phyloP scores from a whole-genome alignment of 2,888 invertebrate species.

The Cheilosia variabilis region DNA sequence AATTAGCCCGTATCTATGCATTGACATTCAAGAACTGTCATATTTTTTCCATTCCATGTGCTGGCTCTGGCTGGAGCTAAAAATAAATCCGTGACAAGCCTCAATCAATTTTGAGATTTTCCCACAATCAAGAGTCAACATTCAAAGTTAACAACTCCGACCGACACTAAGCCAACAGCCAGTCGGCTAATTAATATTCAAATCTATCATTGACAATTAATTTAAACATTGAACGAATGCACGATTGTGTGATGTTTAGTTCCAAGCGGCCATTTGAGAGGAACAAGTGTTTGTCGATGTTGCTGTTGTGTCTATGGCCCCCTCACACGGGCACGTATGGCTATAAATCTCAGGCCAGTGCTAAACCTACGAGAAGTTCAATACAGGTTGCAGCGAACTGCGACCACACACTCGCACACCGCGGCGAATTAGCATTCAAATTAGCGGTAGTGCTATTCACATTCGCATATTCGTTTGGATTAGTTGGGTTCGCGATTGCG shows the following conservation, averaged over 20 bases:
- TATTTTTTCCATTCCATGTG: neutral
- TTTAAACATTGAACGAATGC: slow-evolving; percentile 70
- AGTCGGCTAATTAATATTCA: slow-evolving; percentile 68
- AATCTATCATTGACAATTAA: slow-evolving; percentile 75
- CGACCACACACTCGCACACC: slow-evolving; percentile 24
- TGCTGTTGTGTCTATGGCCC: neutral
- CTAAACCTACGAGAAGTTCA: slow-evolving; percentile 32
- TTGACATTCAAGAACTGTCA: slow-evolving; percentile 47
- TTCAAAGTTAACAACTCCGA: slow-evolving; percentile 38
- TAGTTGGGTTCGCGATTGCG: slow-evolving; percentile 47
- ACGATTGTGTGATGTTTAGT: slow-evolving; percentile 55
- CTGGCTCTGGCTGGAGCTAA: slow-evolving; percentile 5
- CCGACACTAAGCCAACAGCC: slow-evolving; percentile 27
- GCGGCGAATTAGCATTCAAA: slow-evolving; percentile 70
- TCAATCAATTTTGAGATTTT: slow-evolving; percentile 65
- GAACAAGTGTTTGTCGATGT: slow-evolving; percentile 64
- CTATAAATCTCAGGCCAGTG: slow-evolving; percentile 39
- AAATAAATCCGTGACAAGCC: slow-evolving; percentile 66
- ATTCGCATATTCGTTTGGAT: slow-evolving; percentile 36
- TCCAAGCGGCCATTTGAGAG: slow-evolving; percentile 47
- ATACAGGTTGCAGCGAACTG: neutral
- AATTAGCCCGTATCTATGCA: slow-evolving; percentile 15
- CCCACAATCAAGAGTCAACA: slow-evolving; percentile 72
- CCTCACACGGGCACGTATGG: slow-evolving; percentile 33
- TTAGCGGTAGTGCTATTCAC: slow-evolving; percentile 47